Evolutionary conservation across 2,888 invertebrate genomes (phyloP).

Genomic region (Stenurella melanura): DNA sequence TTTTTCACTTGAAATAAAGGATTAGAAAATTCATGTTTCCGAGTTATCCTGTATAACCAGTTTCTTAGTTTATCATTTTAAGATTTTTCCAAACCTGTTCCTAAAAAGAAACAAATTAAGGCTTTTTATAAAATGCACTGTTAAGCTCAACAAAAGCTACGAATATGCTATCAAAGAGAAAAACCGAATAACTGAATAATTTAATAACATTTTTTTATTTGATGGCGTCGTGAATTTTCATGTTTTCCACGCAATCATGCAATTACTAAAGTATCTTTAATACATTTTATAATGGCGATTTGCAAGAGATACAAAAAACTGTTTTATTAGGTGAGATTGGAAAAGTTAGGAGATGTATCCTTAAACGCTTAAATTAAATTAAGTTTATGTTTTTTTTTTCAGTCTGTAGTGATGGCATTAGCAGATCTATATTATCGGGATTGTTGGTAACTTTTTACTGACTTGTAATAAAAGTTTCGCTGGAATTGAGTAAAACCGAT

Average conservation of each 20-base stretch:
- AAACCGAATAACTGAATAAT: background rate
- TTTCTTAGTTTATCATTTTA: background rate
- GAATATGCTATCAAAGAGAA: conserved; percentile 2
- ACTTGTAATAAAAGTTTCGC: no score
- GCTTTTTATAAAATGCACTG: background rate
- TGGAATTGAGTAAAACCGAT: no score
- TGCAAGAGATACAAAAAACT: background rate
- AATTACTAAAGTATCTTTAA: conserved; percentile 2
- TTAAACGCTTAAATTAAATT: background rate
- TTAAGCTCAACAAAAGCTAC: conserved; percentile 7
- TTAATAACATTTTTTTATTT: conserved; percentile 6
- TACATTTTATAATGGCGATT: conserved; percentile 7
- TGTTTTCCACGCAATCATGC: conserved; percentile 4
- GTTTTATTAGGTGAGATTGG: conserved; percentile 3
- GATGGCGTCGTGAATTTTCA: conserved; percentile 7
- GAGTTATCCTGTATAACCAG: no score
- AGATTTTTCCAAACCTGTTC: background rate
- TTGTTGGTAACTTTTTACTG: no score
- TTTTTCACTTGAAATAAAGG: no score
- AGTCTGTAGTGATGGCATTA: no score
- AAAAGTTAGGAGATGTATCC: background rate
- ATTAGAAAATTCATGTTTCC: no score
- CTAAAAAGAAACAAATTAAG: conserved; percentile 1
- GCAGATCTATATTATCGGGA: no score
- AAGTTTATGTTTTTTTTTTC: background rate